Conservation (phyloP, 2,888 invertebrate genomes). For the Metopia argyrocephala region DNA sequence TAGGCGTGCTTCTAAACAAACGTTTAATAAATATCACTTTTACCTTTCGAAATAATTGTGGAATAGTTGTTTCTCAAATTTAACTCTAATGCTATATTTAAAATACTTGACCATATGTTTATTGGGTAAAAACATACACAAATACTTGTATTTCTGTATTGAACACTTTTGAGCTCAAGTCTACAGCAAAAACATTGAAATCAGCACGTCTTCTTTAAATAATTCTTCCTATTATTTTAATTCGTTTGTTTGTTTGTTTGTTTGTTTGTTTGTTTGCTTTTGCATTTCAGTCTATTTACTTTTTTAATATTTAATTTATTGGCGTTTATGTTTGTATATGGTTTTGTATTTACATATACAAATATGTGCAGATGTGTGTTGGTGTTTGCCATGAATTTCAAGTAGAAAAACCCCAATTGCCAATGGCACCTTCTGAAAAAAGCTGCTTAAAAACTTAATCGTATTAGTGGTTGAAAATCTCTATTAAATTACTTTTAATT, state of each 20-base stretch:
- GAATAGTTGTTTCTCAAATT: background rate
- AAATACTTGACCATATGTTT: background rate
- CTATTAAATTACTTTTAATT: conserved; percentile 33
- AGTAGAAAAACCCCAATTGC: conserved; percentile 22
- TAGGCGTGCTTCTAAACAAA: too few species aligned
- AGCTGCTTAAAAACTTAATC: conserved; percentile 20
- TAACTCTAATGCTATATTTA: conserved; percentile 2
- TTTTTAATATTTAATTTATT: conserved; percentile 42
- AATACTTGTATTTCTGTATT: background rate
- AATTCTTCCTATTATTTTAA: conserved; percentile 51
- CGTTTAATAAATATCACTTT: too few species aligned
- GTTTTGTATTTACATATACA: background rate
- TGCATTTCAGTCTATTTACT: too few species aligned
- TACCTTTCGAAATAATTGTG: too few species aligned
- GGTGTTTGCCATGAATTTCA: conserved; percentile 20
- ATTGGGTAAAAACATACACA: background rate
- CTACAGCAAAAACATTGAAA: background rate
- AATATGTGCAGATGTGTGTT: background rate
- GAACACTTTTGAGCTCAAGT: background rate
- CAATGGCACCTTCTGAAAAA: conserved; percentile 14
- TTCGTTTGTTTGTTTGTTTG: conserved; percentile 15
- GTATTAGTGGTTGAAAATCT: conserved; percentile 35
- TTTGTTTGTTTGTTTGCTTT: conserved; percentile 7
- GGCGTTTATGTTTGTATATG: conserved; percentile 26
- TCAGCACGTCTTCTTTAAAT: conserved; percentile 16